Base-by-base conservation (phyloP, 2,797 vertebrate genomes). In the Crocodylus rhombifer region DNA sequence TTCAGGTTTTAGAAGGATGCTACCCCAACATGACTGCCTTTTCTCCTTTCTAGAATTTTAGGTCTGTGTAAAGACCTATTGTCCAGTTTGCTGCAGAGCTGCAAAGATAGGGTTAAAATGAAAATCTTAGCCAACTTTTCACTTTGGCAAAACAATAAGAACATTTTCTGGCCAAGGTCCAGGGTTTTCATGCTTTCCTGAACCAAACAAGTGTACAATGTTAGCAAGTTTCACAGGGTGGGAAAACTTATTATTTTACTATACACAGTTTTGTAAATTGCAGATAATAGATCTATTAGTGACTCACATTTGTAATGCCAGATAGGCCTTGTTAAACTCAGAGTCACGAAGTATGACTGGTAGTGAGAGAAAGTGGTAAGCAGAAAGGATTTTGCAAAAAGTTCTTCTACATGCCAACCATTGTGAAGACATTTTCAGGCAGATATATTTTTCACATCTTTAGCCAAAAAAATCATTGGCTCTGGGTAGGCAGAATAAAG, bases 371-470 rank as follows among this genome's bases (percentile, higher is more conserved):
- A n/a, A 20, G 69, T 51, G 7, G 61, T 87, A 84, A 91, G 91
- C 82, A 91, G 88, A 93, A 77, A 81, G n/a, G 82, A 26, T n/a
- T 33, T 92, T 95, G 91, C 93, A 86, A 67, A 80, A 87, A 63
- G 79, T 30, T 82, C 55, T 33, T 89, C 69, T 86, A 80, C 65
- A 86, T 71, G 86, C 51, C 2, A n/a, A 85, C 78, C n/a, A 7
- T 80, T 92, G 95, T 82, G 95, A 95, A 96, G 86, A 93, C 55
- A 89, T 60, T 90, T 86, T 88, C 83, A 96, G 90, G 87, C 83
- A 88, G 73, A 89, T 89, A 62, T 60, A 91, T 91, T 96, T 96
- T 96, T 91, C 93, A 63, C 58, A 62, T 16, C n/a, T 11, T 67
- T 80, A 81, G 91, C 90, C 90, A 93, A 95, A 92, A 94, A 82